These are phyloP conservation scores for Aquatica leii DNA, from an alignment of 2,888 invertebrate genomes.

Conservation along the genomic window DNA sequence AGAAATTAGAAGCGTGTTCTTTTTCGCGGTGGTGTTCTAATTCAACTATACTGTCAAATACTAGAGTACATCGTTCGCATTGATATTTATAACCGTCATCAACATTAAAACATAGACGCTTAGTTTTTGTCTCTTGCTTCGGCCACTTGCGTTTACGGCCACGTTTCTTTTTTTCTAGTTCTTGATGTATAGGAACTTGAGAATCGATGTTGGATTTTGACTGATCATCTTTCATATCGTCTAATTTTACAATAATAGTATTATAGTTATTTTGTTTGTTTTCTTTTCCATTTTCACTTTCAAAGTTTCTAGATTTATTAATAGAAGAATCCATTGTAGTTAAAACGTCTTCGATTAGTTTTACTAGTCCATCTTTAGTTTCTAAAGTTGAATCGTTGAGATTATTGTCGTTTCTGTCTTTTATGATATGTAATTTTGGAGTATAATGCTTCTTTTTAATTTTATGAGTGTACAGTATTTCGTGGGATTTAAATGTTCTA, in stretches of 20 bases:
- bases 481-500: slow-evolving; percentile 62
- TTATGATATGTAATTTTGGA: slow-evolving; percentile 53
- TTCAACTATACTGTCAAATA: slow-evolving; percentile 52
- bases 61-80: slow-evolving; percentile 57
- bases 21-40: slow-evolving; percentile 56
- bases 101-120: slow-evolving; percentile 41
- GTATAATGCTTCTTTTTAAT: slow-evolving; percentile 63
- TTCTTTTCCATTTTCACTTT: slow-evolving; percentile 4
- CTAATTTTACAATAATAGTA: not conserved
- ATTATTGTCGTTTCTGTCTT: not conserved
- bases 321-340: slow-evolving; percentile 53
- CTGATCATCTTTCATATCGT: too few relatives aligned
- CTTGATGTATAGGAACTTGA: slow-evolving; percentile 28
- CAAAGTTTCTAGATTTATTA: slow-evolving; percentile 20
- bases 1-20: slow-evolving; percentile 58
- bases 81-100: slow-evolving; percentile 58
- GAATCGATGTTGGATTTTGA: slow-evolving; percentile 13
- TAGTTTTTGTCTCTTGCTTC: slow-evolving; percentile 43
- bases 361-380: slow-evolving; percentile 54
- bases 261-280: slow-evolving; percentile 20
- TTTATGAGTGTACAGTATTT: slow-evolving; percentile 66
- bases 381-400: slow-evolving; percentile 39
- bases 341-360: slow-evolving; percentile 57
- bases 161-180: slow-evolving; percentile 50
- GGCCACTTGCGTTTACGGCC: slow-evolving; percentile 56